Conservation (phyloP, 1,140 invertebrate species). For the Hycleus cichorii region DNA sequence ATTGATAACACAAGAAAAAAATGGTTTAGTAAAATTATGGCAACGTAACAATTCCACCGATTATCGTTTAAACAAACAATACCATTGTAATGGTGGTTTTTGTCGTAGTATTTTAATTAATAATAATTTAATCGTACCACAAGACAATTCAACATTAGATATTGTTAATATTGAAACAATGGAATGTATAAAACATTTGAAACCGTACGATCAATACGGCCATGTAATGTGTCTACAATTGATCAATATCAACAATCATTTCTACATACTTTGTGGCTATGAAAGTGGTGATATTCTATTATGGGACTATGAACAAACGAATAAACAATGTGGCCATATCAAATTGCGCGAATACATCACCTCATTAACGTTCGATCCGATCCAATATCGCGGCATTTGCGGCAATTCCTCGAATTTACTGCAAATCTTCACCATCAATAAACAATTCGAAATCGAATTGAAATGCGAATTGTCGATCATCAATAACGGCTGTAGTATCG, state of each 20-base stretch:
- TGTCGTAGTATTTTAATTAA: constrained; percentile 51
- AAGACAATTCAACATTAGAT: constrained; percentile 54
- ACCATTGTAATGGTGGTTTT: constrained; percentile 59
- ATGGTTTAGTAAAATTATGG: constrained; percentile 59
- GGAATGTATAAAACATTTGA: constrained; percentile 18
- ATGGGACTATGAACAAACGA: constrained; percentile 57
- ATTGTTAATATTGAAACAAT: constrained; percentile 29
- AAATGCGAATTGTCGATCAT: constrained; percentile 55
- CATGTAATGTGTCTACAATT: constrained; percentile 28
- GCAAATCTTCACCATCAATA: constrained; percentile 50
- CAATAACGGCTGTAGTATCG: constrained; percentile 62
- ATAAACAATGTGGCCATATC: constrained; percentile 48
- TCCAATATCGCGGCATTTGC: constrained; percentile 54
- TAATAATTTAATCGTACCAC: constrained; percentile 54
- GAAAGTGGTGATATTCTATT: constrained; percentile 49
- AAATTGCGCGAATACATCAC: constrained; percentile 59
- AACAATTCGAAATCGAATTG: constrained; percentile 49
- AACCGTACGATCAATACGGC: constrained; percentile 23
- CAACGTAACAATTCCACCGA: constrained; percentile 52
- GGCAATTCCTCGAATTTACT: constrained; percentile 54
- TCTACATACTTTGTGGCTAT: constrained; percentile 29
- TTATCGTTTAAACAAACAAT: constrained; percentile 47
- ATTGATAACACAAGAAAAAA: constrained; percentile 61
- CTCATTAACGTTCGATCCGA: constrained; percentile 58
- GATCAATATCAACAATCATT: constrained; percentile 20